Conservation (phyloP, 2,888 invertebrate genomes). For the Nyleta sp. region DNA sequence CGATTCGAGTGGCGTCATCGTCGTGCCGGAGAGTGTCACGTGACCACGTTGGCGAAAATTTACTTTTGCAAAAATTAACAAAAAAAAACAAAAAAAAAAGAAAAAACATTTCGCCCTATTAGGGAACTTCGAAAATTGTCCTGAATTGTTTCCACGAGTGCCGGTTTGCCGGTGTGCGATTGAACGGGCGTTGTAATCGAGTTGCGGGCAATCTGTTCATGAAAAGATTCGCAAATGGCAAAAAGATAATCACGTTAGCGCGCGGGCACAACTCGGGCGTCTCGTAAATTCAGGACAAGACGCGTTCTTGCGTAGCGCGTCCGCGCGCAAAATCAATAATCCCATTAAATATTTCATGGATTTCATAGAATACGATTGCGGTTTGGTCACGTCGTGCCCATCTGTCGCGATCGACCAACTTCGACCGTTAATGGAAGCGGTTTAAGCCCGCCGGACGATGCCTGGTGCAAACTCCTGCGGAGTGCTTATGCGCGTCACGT, state of each 20-base stretch:
- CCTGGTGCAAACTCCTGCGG: slow-evolving; percentile 57
- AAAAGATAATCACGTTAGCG: slow-evolving; percentile 61
- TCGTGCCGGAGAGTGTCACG: no score
- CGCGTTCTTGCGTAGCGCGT: slow-evolving; percentile 71
- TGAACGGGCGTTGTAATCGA: slow-evolving; percentile 37
- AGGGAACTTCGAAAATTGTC: not conserved
- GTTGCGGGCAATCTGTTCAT: slow-evolving; percentile 29
- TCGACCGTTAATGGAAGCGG: slow-evolving; percentile 79
- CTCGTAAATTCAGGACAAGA: slow-evolving; percentile 75
- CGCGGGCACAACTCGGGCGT: slow-evolving; percentile 67
- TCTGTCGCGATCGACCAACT: slow-evolving; percentile 79
- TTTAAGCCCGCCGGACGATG: slow-evolving; percentile 69
- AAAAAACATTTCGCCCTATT: no score
- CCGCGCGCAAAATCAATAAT: slow-evolving; percentile 77
- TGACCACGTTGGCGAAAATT: no score
- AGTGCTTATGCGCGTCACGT: slow-evolving; percentile 65
- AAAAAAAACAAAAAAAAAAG: no score
- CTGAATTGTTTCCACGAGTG: slow-evolving; percentile 19
- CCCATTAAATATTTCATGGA: slow-evolving; percentile 79
- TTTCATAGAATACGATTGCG: slow-evolving; percentile 76
- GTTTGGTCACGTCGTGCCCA: slow-evolving; percentile 78
- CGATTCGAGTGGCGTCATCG: no score
- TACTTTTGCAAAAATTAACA: no score
- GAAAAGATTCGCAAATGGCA: slow-evolving; percentile 30
- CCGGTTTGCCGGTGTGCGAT: not conserved